Conservation (phyloP, 2,113 vertebrate genomes). For the Notarius quadriscutis region DNA sequence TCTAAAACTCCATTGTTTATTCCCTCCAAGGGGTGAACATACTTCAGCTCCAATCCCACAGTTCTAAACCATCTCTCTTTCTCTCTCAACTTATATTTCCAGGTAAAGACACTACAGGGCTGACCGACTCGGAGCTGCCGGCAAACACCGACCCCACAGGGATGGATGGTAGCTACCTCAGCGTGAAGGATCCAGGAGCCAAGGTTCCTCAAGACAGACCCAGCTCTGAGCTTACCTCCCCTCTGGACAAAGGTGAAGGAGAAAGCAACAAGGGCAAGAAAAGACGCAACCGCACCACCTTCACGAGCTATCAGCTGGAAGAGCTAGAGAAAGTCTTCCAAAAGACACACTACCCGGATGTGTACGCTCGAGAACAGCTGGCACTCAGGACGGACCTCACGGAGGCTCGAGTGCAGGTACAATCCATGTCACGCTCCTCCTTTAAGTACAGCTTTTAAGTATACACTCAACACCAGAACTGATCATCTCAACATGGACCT, state of each 20-base stretch:
- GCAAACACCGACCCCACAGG: slow-evolving; percentile 81
- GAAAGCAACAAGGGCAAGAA: slow-evolving; percentile 99
- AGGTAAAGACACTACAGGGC: slow-evolving; percentile 87
- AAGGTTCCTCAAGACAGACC: slow-evolving; percentile 80
- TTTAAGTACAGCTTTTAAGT: background rate
- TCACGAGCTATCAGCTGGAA: slow-evolving; percentile 97
- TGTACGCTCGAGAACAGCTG: slow-evolving; percentile 96
- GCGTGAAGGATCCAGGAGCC: slow-evolving; percentile 79
- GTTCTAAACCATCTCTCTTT: background rate
- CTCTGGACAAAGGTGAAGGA: slow-evolving; percentile 86
- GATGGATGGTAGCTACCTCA: slow-evolving; percentile 93
- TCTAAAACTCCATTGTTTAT: background rate
- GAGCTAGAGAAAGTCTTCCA: slow-evolving; percentile 99
- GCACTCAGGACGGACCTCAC: slow-evolving; percentile 98
- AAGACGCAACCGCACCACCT: slow-evolving; percentile 95
- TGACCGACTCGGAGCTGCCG: slow-evolving; percentile 85
- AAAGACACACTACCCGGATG: slow-evolving; percentile 98
- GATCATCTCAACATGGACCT: background rate
- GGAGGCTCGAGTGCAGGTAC: slow-evolving; percentile 94
- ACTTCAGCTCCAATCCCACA: background rate
- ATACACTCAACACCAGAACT: background rate
- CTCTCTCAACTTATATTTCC: slow-evolving; percentile 1
- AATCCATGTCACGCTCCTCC: background rate
- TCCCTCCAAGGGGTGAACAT: background rate
- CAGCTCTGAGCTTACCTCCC: slow-evolving; percentile 79